Evolutionary conservation across 2,113 vertebrate species (phyloP).

Genomic region (Illadopsis cleaveri): DNA sequence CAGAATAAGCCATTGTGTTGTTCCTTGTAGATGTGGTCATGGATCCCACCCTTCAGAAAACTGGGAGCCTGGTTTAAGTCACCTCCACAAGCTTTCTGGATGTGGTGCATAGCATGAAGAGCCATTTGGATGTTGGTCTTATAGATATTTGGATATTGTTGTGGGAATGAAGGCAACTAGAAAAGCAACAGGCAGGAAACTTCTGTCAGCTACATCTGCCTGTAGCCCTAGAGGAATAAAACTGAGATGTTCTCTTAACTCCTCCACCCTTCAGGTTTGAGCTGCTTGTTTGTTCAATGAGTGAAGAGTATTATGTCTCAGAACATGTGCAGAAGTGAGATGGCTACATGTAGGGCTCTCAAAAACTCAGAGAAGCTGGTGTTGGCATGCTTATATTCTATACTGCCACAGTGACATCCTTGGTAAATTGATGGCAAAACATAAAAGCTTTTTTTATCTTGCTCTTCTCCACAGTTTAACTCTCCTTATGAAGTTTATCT

Average conservation of each 20-base stretch:
- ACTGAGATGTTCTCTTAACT: not conserved
- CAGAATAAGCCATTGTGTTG: not conserved
- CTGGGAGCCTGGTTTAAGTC: not conserved
- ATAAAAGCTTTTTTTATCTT: not conserved
- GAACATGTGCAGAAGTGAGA: not conserved
- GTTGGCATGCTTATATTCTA: not conserved
- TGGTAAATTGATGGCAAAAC: not conserved
- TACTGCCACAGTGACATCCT: not conserved
- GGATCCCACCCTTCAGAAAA: not conserved
- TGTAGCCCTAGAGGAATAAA: not conserved
- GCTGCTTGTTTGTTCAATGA: not conserved
- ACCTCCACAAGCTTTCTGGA: not conserved
- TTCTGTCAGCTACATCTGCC: not conserved
- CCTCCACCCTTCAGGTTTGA: not conserved
- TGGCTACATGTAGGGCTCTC: not conserved
- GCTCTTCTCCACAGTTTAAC: not conserved
- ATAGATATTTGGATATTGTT: not conserved
- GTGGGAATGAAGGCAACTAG: not conserved
- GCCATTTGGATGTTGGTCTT: not conserved
- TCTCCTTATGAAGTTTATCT: not conserved
- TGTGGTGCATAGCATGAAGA: not conserved
- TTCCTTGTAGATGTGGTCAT: not conserved
- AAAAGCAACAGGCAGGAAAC: not conserved
- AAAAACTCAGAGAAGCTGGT: not conserved
- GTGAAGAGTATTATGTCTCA: not conserved